Evolutionary conservation across 2,888 invertebrate genomes (phyloP).

Genomic region (Toxonevra muliebris): DNA sequence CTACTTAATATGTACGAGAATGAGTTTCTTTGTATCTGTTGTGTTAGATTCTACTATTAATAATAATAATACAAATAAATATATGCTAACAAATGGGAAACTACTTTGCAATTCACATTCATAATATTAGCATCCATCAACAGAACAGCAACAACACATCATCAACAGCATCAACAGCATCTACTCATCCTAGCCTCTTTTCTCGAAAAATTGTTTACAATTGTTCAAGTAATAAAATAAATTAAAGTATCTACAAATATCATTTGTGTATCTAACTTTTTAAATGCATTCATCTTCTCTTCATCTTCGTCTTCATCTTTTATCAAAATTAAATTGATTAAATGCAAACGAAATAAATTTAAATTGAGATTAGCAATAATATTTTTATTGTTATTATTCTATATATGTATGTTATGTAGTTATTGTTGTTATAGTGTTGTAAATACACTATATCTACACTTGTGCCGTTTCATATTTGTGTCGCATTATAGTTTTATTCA

Average conservation of each 20-base stretch:
- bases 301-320: not conserved
- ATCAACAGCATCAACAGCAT: no score
- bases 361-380: slow-evolving; percentile 43
- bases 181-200: no score
- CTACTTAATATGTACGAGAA: not conserved
- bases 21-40: not conserved
- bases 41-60: not conserved
- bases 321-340: slow-evolving; percentile 43
- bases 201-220: slow-evolving; percentile 31
- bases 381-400: slow-evolving; percentile 10
- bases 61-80: slow-evolving; percentile 1
- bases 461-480: not conserved
- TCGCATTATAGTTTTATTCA: no score
- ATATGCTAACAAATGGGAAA: not conserved
- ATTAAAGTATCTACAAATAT: slow-evolving; percentile 40
- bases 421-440: not conserved
- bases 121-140: slow-evolving; percentile 22
- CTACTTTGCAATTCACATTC: slow-evolving; percentile 10
- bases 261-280: not conserved
- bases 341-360: slow-evolving; percentile 48
- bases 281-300: not conserved
- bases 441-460: not conserved
- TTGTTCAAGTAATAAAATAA: slow-evolving; percentile 49
- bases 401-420: not conserved
- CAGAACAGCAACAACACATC: no score